Conservation (phyloP, 2,888 invertebrate genomes). For the Hydrotaea diabolus region DNA sequence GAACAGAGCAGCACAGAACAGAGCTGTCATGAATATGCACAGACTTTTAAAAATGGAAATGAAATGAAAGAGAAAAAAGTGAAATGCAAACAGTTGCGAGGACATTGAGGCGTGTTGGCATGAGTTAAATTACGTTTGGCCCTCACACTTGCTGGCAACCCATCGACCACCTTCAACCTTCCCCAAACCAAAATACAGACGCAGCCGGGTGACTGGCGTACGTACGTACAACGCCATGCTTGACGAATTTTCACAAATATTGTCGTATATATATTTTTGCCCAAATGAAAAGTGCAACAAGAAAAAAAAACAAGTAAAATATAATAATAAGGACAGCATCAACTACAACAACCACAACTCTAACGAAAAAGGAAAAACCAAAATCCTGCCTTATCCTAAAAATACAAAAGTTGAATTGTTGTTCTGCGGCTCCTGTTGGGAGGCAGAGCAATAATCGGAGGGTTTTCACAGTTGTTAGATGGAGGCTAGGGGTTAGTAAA, state of each 20-base stretch:
- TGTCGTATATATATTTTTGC: conserved; percentile 38
- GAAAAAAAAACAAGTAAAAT: background rate
- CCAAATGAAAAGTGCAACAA: conserved; percentile 12
- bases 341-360: background rate
- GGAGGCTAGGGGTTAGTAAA: background rate
- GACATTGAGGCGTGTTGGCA: conserved; percentile 1
- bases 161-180: background rate
- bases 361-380: background rate
- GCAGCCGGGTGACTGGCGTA: conserved; percentile 31
- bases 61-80: conserved; percentile 19
- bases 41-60: conserved; percentile 54
- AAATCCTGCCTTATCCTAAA: conserved; percentile 6
- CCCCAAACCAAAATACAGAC: background rate
- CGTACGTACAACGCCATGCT: conserved; percentile 52
- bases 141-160: background rate
- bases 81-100: conserved; percentile 19
- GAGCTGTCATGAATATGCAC: conserved; percentile 55
- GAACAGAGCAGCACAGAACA: conserved; percentile 2
- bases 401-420: background rate
- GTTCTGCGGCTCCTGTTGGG: background rate
- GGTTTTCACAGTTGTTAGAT: background rate
- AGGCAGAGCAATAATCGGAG: background rate
- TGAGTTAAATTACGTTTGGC: conserved; percentile 31
- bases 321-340: conserved; percentile 20
- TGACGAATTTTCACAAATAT: conserved; percentile 59